Evolutionary conservation across 2,797 vertebrate species (phyloP).

Genomic region (Rhinichthys osculus): DNA sequence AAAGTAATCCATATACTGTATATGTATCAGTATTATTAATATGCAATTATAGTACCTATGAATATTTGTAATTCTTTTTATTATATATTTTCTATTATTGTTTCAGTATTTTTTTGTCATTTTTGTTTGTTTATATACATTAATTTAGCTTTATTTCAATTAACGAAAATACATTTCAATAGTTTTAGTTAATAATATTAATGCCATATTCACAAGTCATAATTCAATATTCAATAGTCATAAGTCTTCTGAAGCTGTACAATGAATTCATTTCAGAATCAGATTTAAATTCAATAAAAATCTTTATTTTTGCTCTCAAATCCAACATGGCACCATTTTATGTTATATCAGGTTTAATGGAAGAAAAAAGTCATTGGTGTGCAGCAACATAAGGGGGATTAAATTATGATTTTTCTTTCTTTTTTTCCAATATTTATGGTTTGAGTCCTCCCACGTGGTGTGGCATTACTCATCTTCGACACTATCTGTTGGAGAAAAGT

Average conservation of each 20-base stretch:
- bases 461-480: conserved; percentile 24
- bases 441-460: background rate
- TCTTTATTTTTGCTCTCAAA: background rate
- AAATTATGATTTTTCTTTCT: background rate
- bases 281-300: background rate
- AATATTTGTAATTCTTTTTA: background rate
- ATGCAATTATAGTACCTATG: background rate
- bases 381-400: background rate
- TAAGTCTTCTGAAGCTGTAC: background rate
- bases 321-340: background rate
- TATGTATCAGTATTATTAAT: conserved; percentile 4
- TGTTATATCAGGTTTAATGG: background rate
- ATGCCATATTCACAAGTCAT: background rate
- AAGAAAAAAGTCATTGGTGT: background rate
- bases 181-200: background rate
- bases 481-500: conserved; percentile 31
- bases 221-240: too few species aligned
- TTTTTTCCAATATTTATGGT: background rate
- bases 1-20: background rate
- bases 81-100: too few species aligned
- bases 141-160: background rate
- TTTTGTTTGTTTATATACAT: background rate
- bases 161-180: background rate
- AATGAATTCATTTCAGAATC: background rate
- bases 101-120: background rate